phyloP scores from a whole-genome alignment of 64 coral and sea anemone species.

The Pocillopora verrucosa region DNA sequence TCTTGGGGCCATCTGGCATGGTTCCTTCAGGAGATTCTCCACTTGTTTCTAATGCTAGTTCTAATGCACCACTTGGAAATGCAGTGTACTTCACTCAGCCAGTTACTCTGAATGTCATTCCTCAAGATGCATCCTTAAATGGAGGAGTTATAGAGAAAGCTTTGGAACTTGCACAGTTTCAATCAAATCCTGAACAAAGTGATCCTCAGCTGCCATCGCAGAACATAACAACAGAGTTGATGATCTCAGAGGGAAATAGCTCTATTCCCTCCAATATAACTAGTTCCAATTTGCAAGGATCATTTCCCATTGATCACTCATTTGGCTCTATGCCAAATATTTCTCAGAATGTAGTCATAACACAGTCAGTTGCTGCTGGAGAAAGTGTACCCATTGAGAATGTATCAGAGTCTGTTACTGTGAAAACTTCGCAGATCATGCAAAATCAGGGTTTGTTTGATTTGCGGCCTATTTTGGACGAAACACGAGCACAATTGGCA shows the following conservation, averaged over 20 bases:
- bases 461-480: background rate
- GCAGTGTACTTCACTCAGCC: slow-evolving; percentile 56
- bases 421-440: slow-evolving; percentile 22
- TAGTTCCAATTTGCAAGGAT: background rate
- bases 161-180: slow-evolving; percentile 66
- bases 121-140: slow-evolving; percentile 21
- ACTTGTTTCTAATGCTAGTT: background rate
- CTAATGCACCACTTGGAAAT: slow-evolving; percentile 38
- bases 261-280: background rate
- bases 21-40: slow-evolving; percentile 16
- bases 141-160: slow-evolving; percentile 77
- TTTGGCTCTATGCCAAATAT: background rate
- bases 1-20: slow-evolving; percentile 16
- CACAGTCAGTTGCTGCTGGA: slow-evolving; percentile 16
- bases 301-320: background rate
- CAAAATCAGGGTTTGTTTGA: slow-evolving; percentile 19
- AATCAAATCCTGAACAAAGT: background rate
- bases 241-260: background rate
- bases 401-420: slow-evolving; percentile 35
- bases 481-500: background rate
- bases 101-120: slow-evolving; percentile 43
- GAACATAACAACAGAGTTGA: background rate
- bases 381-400: slow-evolving; percentile 42
- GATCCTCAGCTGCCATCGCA: slow-evolving; percentile 12
- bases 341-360: slow-evolving; percentile 28